phyloP scores from a whole-genome alignment of 2,888 invertebrate genomes.

The Orthonychiurus folsomi region DNA sequence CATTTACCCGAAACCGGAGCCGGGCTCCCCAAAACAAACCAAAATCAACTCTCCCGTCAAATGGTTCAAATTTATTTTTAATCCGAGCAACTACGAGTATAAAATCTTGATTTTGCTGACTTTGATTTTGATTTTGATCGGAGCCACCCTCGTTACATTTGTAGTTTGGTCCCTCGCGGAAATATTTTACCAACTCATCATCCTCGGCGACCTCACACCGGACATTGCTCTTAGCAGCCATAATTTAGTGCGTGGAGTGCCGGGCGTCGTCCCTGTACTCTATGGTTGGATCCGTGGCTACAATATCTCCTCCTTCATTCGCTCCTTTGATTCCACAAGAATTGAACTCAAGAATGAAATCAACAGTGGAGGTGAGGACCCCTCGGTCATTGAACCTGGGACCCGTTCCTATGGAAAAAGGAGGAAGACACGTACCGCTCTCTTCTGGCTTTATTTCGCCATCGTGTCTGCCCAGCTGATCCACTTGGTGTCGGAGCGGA shows the following conservation, averaged over 20 bases:
- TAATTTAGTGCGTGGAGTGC: background rate
- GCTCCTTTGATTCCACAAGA: background rate
- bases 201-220: background rate
- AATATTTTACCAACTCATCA: background rate
- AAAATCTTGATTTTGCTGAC: background rate
- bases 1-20: background rate
- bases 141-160: background rate
- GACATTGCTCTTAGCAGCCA: background rate
- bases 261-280: background rate
- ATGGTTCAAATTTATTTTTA: background rate
- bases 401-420: background rate
- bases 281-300: background rate
- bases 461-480: background rate
- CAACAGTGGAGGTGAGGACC: no score
- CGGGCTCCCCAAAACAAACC: no score
- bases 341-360: background rate
- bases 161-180: background rate
- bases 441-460: background rate
- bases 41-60: background rate
- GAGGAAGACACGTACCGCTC: background rate
- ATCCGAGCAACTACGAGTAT: background rate
- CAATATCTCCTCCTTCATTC: background rate
- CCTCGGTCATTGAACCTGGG: background rate
- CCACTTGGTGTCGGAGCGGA: background rate
- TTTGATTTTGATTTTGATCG: background rate